phyloP scores from a whole-genome alignment of 2,113 vertebrate species.

The Petroica traversi region DNA sequence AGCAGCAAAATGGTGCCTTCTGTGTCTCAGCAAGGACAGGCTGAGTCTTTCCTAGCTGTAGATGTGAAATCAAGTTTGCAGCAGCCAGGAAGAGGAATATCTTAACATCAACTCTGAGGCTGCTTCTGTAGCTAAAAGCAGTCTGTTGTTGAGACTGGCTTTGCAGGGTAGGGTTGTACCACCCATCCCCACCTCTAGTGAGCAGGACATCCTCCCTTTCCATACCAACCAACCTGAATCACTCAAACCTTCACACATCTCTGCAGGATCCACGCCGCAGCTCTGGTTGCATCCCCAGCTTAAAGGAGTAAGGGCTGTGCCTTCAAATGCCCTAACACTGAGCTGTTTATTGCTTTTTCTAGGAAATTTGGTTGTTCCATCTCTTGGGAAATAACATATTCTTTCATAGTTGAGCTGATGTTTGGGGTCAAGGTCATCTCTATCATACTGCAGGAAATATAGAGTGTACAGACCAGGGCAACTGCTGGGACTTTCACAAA shows the following conservation, averaged over 20 bases:
- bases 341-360: not conserved
- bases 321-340: not conserved
- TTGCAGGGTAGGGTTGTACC: not conserved
- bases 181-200: not conserved
- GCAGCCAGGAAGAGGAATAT: not conserved
- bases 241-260: not conserved
- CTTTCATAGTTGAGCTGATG: not conserved
- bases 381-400: not conserved
- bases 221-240: not conserved
- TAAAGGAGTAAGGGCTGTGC: not conserved
- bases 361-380: not conserved
- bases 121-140: not conserved
- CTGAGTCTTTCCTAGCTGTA: not conserved
- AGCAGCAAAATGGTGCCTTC: constrained; percentile 12
- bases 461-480: not conserved
- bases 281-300: not conserved
- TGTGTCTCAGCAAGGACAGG: not conserved
- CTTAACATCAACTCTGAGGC: not conserved
- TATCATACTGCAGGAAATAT: not conserved
- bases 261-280: not conserved
- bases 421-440: not conserved
- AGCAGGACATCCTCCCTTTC: not conserved
- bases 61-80: not conserved
- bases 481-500: not conserved
- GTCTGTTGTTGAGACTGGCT: not conserved